Evolutionary conservation across 1,140 invertebrate species (phyloP).

Genomic region (Drosophila mauritiana): DNA sequence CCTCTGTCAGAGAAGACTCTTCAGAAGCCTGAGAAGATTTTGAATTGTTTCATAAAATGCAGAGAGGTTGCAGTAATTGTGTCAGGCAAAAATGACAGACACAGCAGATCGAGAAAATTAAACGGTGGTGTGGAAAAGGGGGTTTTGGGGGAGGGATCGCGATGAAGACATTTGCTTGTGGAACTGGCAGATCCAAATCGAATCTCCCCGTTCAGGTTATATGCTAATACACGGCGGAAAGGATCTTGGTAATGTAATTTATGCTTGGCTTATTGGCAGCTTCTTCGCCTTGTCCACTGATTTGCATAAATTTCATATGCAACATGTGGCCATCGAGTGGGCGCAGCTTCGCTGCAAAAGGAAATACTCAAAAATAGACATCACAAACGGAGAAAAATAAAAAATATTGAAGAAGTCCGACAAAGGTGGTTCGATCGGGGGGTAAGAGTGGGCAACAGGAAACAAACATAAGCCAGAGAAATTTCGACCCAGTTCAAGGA

Average conservation of each 20-base stretch:
- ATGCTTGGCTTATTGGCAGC: conserved; percentile 79
- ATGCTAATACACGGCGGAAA: conserved; percentile 73
- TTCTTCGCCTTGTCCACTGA: conserved; percentile 53
- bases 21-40: conserved; percentile 79
- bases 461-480: conserved; percentile 60
- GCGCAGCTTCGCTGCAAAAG: conserved; percentile 59
- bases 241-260: conserved; percentile 79
- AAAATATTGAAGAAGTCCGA: conserved; percentile 18
- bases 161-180: conserved; percentile 54
- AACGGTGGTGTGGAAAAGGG: neutral
- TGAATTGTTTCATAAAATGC: conserved; percentile 83
- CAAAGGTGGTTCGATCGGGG: neutral
- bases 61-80: conserved; percentile 78
- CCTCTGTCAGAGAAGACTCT: conserved; percentile 16
- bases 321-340: conserved; percentile 73
- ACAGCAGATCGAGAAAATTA: conserved; percentile 23
- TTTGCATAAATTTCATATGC: conserved; percentile 82
- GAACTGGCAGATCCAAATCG: conserved; percentile 35
- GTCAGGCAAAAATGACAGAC: conserved; percentile 69
- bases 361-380: conserved; percentile 73
- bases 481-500: conserved; percentile 63
- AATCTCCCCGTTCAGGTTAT: conserved; percentile 62
- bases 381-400: conserved; percentile 42
- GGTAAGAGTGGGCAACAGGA: conserved; percentile 18
- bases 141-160: conserved; percentile 19